Percentiles rank a stretch among this genome's conserved stretches.
Evolutionary conservation across 2,888 invertebrate species (phyloP).

Genomic region (Sceliomorpha sp.): DNA sequence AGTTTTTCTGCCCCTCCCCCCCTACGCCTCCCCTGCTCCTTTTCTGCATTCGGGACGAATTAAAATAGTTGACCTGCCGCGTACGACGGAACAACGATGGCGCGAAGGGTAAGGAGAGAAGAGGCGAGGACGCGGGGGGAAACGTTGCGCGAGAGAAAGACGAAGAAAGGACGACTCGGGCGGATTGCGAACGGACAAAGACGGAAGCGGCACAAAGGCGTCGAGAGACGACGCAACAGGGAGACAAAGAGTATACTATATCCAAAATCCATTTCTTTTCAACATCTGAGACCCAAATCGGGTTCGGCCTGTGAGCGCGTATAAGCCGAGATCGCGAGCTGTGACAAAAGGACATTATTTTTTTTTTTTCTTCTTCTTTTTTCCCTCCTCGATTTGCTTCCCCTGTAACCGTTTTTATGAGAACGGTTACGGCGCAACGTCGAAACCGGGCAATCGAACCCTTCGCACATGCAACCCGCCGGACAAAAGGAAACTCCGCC

Average conservation of each 20-base stretch:
- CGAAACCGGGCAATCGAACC: neutral
- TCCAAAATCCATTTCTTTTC: conserved; percentile 58
- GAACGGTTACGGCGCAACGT: conserved; percentile 48
- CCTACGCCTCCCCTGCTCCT: conserved; percentile 16
- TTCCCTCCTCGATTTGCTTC: conserved; percentile 17
- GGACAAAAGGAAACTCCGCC: too few species aligned
- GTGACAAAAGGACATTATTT: conserved; percentile 42
- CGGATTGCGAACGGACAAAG: conserved; percentile 1
- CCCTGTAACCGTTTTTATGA: conserved; percentile 46
- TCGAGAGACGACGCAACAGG: conserved; percentile 38
- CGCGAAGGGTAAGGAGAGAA: conserved; percentile 13
- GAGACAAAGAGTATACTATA: conserved; percentile 55
- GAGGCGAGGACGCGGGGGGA: neutral
- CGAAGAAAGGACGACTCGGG: neutral
- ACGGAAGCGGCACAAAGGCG: conserved; percentile 24
- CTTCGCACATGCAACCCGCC: too few species aligned
- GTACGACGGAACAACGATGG: conserved; percentile 19
- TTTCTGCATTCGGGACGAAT: conserved; percentile 57
- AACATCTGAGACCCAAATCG: conserved; percentile 56
- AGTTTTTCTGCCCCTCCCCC: conserved; percentile 46
- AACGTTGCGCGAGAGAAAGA: conserved; percentile 20
- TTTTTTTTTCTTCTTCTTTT: conserved; percentile 13
- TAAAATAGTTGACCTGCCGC: conserved; percentile 55
- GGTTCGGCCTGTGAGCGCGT: conserved; percentile 25
- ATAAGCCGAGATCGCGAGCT: conserved; percentile 42